Percentiles rank a stretch among this genome's conserved stretches.
Conservation (phyloP, 2,888 invertebrate species). For the Volucella zonaria region DNA sequence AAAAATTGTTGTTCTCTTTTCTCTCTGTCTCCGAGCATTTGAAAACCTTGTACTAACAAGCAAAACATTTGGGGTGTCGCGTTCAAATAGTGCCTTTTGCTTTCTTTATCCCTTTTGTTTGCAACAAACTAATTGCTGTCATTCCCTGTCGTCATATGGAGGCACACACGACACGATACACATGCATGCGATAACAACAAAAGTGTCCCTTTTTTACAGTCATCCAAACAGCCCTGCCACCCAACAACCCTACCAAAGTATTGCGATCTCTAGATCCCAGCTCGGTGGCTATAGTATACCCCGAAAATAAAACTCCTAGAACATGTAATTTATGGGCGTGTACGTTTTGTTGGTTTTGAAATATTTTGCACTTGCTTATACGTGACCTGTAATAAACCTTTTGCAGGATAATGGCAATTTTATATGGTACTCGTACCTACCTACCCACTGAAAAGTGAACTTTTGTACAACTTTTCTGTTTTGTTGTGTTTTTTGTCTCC, state of each 20-base stretch:
- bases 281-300: constrained; percentile 14
- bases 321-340: constrained; percentile 70
- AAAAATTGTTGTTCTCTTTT: constrained; percentile 13
- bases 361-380: constrained; percentile 68
- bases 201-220: constrained; percentile 41
- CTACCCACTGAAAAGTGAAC: constrained; percentile 54
- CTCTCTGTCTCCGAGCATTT: constrained; percentile 13
- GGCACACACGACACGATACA: constrained; percentile 44
- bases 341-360: constrained; percentile 63
- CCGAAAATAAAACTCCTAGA: constrained; percentile 56
- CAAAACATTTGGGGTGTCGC: constrained; percentile 30
- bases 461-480: constrained; percentile 26
- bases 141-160: constrained; percentile 63
- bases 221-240: constrained; percentile 4
- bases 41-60: constrained; percentile 41
- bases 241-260: constrained; percentile 4
- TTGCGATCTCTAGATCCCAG: neutral
- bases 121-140: constrained; percentile 71
- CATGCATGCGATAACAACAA: constrained; percentile 56
- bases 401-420: constrained; percentile 63
- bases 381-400: constrained; percentile 71
- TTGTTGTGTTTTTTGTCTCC: neutral
- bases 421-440: constrained; percentile 32
- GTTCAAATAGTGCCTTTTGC: constrained; percentile 31
- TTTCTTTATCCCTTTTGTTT: constrained; percentile 60